These are phyloP conservation scores for Synanthedon tipuliformis DNA, from an alignment of 2,888 invertebrate genomes.

Conservation along the genomic window DNA sequence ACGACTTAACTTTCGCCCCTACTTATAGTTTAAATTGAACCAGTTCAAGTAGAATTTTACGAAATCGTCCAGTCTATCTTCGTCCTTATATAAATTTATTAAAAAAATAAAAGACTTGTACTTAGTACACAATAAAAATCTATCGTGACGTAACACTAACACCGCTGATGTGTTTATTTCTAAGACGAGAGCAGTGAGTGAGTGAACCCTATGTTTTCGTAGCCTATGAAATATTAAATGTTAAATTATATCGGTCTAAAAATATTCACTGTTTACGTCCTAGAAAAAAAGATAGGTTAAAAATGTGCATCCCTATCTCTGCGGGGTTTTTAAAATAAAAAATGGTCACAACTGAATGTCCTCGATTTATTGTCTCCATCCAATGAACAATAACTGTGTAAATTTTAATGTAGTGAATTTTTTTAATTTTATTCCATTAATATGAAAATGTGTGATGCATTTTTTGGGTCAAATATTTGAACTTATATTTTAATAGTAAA, in stretches of 20 bases:
- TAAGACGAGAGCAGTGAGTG: too few relatives aligned
- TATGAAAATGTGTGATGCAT: constrained; percentile 20
- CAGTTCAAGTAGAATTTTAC: constrained; percentile 32
- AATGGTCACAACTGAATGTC: constrained; percentile 40
- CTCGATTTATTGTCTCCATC: constrained; percentile 62
- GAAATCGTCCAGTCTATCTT: constrained; percentile 66
- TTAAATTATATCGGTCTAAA: constrained; percentile 20
- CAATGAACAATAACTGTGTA: constrained; percentile 60
- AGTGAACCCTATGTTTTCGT: too few relatives aligned
- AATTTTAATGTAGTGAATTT: constrained; percentile 18
- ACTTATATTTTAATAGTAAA: constrained; percentile 30
- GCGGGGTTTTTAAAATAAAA: constrained; percentile 10
- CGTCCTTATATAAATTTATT: constrained; percentile 39
- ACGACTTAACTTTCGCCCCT: constrained; percentile 31
- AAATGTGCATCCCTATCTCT: constrained; percentile 22
- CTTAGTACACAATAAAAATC: constrained; percentile 48
- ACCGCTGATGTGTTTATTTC: too few relatives aligned
- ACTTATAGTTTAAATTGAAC: constrained; percentile 11
- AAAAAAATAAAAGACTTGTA: constrained; percentile 50
- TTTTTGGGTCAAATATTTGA: constrained; percentile 22
- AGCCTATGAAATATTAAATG: too few relatives aligned
- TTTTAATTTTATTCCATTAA: constrained; percentile 3
- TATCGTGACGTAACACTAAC: constrained; percentile 32
- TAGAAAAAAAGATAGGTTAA: constrained; percentile 41
- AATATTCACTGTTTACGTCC: constrained; percentile 28